Percentiles rank a stretch among this genome's conserved stretches.
These are phyloP conservation scores for Parnassius orleans DNA, from an alignment of 2,888 invertebrate genomes.

Conservation along the genomic window DNA sequence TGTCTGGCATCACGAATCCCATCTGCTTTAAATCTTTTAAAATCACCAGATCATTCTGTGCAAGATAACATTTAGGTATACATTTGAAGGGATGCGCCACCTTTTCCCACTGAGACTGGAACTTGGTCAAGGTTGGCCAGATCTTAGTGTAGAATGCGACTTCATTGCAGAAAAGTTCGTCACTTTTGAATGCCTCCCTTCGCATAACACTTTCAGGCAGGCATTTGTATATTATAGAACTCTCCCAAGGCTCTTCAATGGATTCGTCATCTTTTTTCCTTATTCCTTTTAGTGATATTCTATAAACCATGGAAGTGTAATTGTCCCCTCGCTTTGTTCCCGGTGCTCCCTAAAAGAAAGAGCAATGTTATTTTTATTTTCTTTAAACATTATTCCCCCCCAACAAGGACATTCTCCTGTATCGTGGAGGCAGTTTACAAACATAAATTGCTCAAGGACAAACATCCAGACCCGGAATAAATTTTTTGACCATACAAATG, in stretches of 20 bases:
- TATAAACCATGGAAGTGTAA: slow-evolving; percentile 87
- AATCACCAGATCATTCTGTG: slow-evolving; percentile 79
- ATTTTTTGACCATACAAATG: too few species aligned
- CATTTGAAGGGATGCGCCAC: slow-evolving; percentile 71
- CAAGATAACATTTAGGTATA: slow-evolving; percentile 82
- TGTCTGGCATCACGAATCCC: slow-evolving; percentile 84
- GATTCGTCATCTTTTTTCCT: slow-evolving; percentile 52
- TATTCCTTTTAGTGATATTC: slow-evolving; percentile 81
- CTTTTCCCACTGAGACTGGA: slow-evolving; percentile 74
- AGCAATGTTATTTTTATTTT: too few species aligned
- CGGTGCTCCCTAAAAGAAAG: slow-evolving; percentile 76
- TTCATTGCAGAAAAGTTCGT: slow-evolving; percentile 86
- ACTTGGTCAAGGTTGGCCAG: slow-evolving; percentile 83
- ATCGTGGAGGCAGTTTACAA: too few species aligned
- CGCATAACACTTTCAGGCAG: slow-evolving; percentile 83
- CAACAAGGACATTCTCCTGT: too few species aligned
- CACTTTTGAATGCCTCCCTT: slow-evolving; percentile 86
- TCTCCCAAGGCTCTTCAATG: slow-evolving; percentile 76
- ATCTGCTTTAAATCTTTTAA: slow-evolving; percentile 82
- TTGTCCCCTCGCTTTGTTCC: slow-evolving; percentile 88
- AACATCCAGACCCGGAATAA: too few species aligned
- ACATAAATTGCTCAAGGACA: too few species aligned
- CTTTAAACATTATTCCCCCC: too few species aligned
- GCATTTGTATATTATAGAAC: slow-evolving; percentile 86
- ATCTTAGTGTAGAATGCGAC: slow-evolving; percentile 86